Conservation (phyloP, 2,888 invertebrate species). For the Tupiocoris notatus region DNA sequence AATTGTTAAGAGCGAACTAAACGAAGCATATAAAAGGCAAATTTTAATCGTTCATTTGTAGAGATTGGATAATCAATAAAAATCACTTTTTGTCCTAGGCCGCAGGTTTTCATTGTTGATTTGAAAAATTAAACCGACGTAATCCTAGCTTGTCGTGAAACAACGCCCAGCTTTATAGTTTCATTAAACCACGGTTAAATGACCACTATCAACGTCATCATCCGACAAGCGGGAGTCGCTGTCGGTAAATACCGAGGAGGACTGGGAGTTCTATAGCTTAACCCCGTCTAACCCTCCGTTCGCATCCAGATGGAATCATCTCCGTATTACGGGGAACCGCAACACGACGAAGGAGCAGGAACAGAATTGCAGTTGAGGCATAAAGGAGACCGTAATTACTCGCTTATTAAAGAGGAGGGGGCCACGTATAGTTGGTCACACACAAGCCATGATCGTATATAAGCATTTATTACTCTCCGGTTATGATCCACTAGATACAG, state of each 20-base stretch:
- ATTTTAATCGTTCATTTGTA: too few species aligned
- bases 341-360: neutral
- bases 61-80: too few species aligned
- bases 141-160: constrained; percentile 3
- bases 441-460: constrained; percentile 32
- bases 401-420: constrained; percentile 35
- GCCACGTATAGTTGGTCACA: constrained; percentile 35
- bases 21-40: too few species aligned
- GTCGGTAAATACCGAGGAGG: neutral
- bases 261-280: neutral
- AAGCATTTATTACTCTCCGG: constrained; percentile 43
- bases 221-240: constrained; percentile 15
- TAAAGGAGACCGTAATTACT: constrained; percentile 41
- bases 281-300: neutral
- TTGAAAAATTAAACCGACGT: too few species aligned
- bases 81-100: too few species aligned
- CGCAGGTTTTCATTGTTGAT: too few species aligned
- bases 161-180: constrained; percentile 34
- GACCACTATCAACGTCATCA: constrained; percentile 37
- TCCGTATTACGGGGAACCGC: constrained; percentile 8
- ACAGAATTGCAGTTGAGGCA: constrained; percentile 19
- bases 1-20: too few species aligned
- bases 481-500: constrained; percentile 27
- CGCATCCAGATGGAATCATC: constrained; percentile 29
- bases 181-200: constrained; percentile 38